Evolutionary conservation across 2,888 invertebrate genomes (phyloP).

Genomic region (Capitulum mitella): DNA sequence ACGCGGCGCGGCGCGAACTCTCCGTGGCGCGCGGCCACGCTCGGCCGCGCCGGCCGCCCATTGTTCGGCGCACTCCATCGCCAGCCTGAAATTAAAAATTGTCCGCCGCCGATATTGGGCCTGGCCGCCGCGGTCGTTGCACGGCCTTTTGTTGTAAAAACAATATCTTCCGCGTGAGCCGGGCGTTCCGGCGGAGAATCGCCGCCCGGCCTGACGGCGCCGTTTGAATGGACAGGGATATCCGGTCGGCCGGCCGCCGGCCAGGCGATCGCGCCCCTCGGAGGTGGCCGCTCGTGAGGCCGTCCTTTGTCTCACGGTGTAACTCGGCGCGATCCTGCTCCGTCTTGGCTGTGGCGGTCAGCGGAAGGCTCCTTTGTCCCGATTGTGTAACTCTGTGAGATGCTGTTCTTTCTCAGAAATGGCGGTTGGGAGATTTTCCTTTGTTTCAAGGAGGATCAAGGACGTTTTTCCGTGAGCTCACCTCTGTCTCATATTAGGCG

Average conservation of each 20-base stretch:
- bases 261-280: not conserved
- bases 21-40: not conserved
- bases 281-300: not conserved
- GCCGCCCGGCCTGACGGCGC: not conserved
- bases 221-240: not conserved
- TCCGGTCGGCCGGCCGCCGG: not conserved
- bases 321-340: not conserved
- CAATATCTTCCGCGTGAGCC: not conserved
- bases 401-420: not conserved
- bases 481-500: no score
- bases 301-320: no score
- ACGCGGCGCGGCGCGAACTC: not conserved
- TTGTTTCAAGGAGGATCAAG: no score
- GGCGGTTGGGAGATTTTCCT: not conserved
- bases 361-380: no score
- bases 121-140: not conserved
- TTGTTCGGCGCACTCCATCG: not conserved
- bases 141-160: conserved; percentile 18
- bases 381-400: not conserved
- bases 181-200: not conserved
- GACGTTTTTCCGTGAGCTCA: no score
- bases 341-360: no score
- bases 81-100: conserved; percentile 21
- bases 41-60: not conserved
- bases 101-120: not conserved